phyloP scores from a whole-genome alignment of 2,888 invertebrate species.

The Stramonita haemastoma region DNA sequence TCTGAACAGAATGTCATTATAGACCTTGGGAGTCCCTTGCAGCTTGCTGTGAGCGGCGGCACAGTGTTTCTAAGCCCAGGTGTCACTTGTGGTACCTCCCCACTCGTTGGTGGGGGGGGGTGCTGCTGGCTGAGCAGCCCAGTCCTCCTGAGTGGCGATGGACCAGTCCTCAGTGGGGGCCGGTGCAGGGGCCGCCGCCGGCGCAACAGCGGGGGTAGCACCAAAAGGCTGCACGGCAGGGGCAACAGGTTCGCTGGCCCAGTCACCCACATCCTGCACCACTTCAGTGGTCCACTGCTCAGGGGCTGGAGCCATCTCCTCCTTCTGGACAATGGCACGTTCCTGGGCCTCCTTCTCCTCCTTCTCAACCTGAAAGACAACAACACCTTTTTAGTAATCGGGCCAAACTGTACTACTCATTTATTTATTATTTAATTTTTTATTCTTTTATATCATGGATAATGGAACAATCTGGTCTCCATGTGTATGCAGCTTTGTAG shows the following conservation, averaged over 20 bases:
- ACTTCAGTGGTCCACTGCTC: slow-evolving; percentile 65
- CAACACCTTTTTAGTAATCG: no score
- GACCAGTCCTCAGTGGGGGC: slow-evolving; percentile 52
- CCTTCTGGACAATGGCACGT: slow-evolving; percentile 59
- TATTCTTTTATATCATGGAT: no score
- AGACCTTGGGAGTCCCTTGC: neutral
- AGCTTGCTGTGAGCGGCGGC: neutral
- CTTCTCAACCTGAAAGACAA: slow-evolving; percentile 86
- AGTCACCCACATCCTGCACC: slow-evolving; percentile 67
- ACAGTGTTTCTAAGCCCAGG: slow-evolving; percentile 60
- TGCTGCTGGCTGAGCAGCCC: slow-evolving; percentile 61
- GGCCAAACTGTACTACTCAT: no score
- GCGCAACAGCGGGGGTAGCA: neutral
- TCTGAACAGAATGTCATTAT: neutral
- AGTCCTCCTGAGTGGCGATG: slow-evolving; percentile 61
- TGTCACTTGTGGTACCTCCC: slow-evolving; percentile 67
- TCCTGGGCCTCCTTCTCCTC: slow-evolving; percentile 85
- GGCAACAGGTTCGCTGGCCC: slow-evolving; percentile 69
- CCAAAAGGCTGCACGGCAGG: slow-evolving; percentile 54
- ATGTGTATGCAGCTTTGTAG: no score
- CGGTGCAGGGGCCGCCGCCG: slow-evolving; percentile 5
- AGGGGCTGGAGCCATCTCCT: slow-evolving; percentile 54
- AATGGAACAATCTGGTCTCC: no score
- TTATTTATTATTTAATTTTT: no score
- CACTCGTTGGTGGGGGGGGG: slow-evolving; percentile 58